These are phyloP conservation scores for Drosophila seguyi DNA, from an alignment of 1,140 invertebrate genomes.

Conservation along the genomic window DNA sequence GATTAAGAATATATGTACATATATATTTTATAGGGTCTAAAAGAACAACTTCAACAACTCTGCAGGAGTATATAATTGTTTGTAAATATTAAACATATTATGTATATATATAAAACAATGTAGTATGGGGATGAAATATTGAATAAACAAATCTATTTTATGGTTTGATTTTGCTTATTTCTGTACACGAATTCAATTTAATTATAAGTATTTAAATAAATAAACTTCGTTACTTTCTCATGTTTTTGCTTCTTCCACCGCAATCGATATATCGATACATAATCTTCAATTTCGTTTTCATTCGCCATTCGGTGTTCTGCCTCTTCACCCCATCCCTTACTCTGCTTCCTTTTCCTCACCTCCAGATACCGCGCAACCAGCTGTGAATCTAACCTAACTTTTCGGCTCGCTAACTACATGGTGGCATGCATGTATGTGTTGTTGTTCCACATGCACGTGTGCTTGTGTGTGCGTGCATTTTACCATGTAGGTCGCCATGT, in stretches of 20 bases:
- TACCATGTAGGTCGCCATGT: conserved; percentile 66
- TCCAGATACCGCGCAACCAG: conserved; percentile 7
- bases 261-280: conserved; percentile 18
- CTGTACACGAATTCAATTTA: neutral
- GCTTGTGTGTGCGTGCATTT: conserved; percentile 19
- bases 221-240: neutral
- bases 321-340: conserved; percentile 15
- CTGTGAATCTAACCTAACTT: conserved; percentile 72
- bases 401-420: conserved; percentile 60
- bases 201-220: too few relatives aligned
- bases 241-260: neutral
- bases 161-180: neutral
- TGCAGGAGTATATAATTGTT: too few relatives aligned
- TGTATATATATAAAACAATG: too few relatives aligned
- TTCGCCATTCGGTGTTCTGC: conserved; percentile 43
- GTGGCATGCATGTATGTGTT: conserved; percentile 41
- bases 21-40: too few relatives aligned
- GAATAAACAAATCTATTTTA: neutral
- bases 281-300: conserved; percentile 36
- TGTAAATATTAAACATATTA: too few relatives aligned
- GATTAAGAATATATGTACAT: too few relatives aligned
- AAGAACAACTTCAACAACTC: too few relatives aligned
- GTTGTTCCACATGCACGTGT: conserved; percentile 33
- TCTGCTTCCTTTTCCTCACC: conserved; percentile 23
- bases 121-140: too few relatives aligned